A percentile compares a stretch with the other conserved stretches of the same genome.
These are phyloP conservation scores for Tenodera sinensis DNA, from an alignment of 2,888 invertebrate genomes.

Conservation along the genomic window DNA sequence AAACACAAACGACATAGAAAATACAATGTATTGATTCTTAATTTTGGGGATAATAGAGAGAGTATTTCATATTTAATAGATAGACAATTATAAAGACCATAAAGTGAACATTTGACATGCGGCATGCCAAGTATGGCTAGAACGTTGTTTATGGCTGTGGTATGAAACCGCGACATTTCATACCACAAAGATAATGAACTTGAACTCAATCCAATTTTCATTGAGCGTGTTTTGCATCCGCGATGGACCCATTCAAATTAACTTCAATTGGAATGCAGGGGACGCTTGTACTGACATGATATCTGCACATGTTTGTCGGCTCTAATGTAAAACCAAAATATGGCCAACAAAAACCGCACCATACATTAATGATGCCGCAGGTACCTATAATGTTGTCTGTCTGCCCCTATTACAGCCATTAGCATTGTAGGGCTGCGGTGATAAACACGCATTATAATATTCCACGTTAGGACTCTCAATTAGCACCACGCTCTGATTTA, in stretches of 20 bases:
- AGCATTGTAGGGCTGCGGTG: neutral
- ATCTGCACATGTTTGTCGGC: neutral
- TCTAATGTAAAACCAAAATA: constrained; percentile 4
- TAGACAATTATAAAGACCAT: neutral
- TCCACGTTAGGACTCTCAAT: neutral
- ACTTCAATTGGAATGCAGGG: neutral
- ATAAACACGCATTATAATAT: neutral
- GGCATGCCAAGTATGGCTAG: neutral
- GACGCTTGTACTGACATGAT: neutral
- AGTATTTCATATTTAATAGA: no score
- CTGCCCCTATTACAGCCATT: neutral
- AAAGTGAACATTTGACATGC: neutral
- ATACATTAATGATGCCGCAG: constrained; percentile 10
- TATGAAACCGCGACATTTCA: neutral
- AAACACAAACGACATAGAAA: no score
- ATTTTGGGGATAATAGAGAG: no score
- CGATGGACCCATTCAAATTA: neutral
- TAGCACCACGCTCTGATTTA: neutral
- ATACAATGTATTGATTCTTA: no score
- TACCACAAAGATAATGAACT: neutral
- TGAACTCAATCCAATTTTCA: neutral
- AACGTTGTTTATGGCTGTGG: neutral
- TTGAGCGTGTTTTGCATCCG: neutral
- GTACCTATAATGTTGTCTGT: neutral
- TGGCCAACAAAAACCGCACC: neutral